Evolutionary conservation across 1,140 invertebrate genomes (phyloP).

Genomic region (Drosophila carrolli): DNA sequence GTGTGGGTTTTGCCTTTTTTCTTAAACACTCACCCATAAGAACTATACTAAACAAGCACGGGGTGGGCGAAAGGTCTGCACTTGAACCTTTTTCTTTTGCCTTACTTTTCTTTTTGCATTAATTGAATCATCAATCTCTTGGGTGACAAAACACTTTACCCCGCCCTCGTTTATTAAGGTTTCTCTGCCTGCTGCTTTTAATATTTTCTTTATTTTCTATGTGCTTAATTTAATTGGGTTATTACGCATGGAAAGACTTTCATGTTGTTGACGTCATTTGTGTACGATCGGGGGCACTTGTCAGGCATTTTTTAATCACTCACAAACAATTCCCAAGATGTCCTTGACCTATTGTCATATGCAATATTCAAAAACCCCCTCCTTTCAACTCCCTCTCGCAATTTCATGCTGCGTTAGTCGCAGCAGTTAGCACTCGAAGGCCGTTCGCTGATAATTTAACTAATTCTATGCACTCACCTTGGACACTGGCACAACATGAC

Average conservation of each 20-base stretch:
- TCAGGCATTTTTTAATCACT: slow-evolving; percentile 8
- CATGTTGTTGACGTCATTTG: slow-evolving; percentile 18
- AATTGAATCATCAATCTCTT: slow-evolving; percentile 53
- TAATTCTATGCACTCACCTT: slow-evolving; percentile 51
- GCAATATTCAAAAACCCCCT: neutral
- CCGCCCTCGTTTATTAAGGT: slow-evolving; percentile 5
- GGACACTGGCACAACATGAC: slow-evolving; percentile 47
- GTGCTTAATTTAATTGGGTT: slow-evolving; percentile 44
- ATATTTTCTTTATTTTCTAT: neutral
- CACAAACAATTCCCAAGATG: neutral
- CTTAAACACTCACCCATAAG: slow-evolving; percentile 16
- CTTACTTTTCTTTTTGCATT: slow-evolving; percentile 26
- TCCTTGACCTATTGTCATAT: slow-evolving; percentile 32
- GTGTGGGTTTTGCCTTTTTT: slow-evolving; percentile 19
- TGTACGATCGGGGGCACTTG: slow-evolving; percentile 19
- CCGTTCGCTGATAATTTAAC: slow-evolving; percentile 40
- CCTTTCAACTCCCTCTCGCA: neutral
- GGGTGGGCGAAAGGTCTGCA: slow-evolving; percentile 16
- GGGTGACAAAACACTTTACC: slow-evolving; percentile 46
- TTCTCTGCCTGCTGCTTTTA: slow-evolving; percentile 11
- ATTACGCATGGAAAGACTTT: slow-evolving; percentile 23
- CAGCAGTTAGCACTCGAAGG: slow-evolving; percentile 34
- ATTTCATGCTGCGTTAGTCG: slow-evolving; percentile 33
- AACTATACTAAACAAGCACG: neutral
- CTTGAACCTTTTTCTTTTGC: slow-evolving; percentile 29